These are phyloP conservation scores for cattle (Bos taurus) DNA, from an alignment of 2,113 vertebrate species.

Conservation along the genomic window ARS-UCD2.0 NC_037332.1:19627001-19627500, in stretches of 20 bases:
- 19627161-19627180: slow-evolving; percentile 34
- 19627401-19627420: slow-evolving; percentile 53
- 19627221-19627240: slow-evolving; percentile 52
- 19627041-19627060: slow-evolving; percentile 14
- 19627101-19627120: background rate
- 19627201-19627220: slow-evolving; percentile 10
- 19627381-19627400: slow-evolving; percentile 53
- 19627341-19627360: slow-evolving; percentile 34
- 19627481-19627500: background rate
- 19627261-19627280: background rate
- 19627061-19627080: background rate
- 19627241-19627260: slow-evolving; percentile 6
- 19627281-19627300: slow-evolving; percentile 64
- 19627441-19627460: slow-evolving; percentile 26
- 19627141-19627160: slow-evolving; percentile 33
- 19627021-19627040: background rate
- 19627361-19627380: slow-evolving; percentile 47
- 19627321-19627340: slow-evolving; percentile 14
- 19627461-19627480: slow-evolving; percentile 40
- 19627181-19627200: slow-evolving; percentile 42
- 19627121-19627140: slow-evolving; percentile 58
- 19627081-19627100: background rate
- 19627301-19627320: background rate
- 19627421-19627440: slow-evolving; percentile 51
- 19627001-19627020: background rate